Evolutionary conservation across 2,888 invertebrate genomes (phyloP).

Genomic region (Hecatera dysodea): DNA sequence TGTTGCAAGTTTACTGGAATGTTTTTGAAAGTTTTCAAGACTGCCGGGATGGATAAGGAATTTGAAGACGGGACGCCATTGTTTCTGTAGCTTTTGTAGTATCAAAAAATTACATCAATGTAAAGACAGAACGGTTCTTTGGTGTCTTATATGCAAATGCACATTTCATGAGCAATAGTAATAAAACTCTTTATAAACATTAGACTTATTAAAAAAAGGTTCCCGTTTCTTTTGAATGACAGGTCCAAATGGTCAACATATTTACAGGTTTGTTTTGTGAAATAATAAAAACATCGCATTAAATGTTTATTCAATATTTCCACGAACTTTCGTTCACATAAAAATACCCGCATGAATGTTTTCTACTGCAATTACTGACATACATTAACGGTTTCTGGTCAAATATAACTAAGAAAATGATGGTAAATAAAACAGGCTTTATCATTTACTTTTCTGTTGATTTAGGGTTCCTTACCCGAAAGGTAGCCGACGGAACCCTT

Average conservation of each 20-base stretch:
- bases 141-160: neutral
- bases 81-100: neutral
- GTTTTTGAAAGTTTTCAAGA: constrained; percentile 48
- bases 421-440: neutral
- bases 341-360: constrained; percentile 19
- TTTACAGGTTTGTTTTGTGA: constrained; percentile 6
- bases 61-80: constrained; percentile 3
- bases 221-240: neutral
- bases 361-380: constrained; percentile 15
- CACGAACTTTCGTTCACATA: constrained; percentile 19
- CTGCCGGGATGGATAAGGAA: constrained; percentile 8
- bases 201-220: constrained; percentile 1
- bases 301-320: constrained; percentile 31
- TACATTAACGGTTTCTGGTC: neutral
- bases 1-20: constrained; percentile 46
- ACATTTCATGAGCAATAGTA: too few species aligned
- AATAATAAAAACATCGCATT: constrained; percentile 23
- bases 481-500: too few species aligned
- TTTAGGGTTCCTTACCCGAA: too few species aligned
- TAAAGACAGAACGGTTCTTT: neutral
- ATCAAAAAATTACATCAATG: neutral
- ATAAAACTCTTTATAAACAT: neutral
- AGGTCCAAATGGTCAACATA: constrained; percentile 10
- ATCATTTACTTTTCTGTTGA: too few species aligned
- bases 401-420: neutral